phyloP scores from a whole-genome alignment of 2,113 vertebrate genomes.

The Halichoerus grypus region DNA sequence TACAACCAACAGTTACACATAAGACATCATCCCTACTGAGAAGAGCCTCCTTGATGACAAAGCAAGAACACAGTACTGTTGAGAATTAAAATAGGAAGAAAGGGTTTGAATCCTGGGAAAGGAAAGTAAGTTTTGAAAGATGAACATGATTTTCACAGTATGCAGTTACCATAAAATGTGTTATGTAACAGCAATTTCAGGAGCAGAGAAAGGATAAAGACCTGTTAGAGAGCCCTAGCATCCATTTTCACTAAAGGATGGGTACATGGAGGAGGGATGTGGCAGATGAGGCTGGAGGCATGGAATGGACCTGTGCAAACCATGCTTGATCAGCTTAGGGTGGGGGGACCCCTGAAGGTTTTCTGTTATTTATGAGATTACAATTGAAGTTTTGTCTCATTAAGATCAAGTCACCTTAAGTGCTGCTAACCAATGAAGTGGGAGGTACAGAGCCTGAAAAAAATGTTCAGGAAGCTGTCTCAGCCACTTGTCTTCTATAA shows the following conservation, averaged over 20 bases:
- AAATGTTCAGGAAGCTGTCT: background rate
- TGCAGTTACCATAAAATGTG: background rate
- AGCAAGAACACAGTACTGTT: background rate
- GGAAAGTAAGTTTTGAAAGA: background rate
- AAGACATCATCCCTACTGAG: background rate
- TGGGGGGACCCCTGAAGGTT: background rate
- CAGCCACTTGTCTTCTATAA: background rate
- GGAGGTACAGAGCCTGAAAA: background rate
- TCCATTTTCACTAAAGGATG: background rate
- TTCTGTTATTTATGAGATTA: background rate
- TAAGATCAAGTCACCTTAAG: background rate
- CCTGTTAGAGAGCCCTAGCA: background rate
- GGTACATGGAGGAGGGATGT: fast-evolving
- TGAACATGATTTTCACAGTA: background rate
- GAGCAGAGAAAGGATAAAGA: background rate
- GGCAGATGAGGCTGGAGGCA: background rate
- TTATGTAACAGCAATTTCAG: background rate
- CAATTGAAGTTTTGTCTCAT: background rate
- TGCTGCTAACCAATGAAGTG: background rate
- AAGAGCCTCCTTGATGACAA: background rate
- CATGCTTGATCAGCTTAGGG: background rate
- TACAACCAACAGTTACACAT: background rate
- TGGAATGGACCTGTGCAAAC: background rate
- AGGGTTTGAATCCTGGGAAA: background rate
- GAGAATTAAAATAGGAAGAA: background rate